Conservation (phyloP, 2,797 vertebrate species). For the Clarias laeviceps region DNA sequence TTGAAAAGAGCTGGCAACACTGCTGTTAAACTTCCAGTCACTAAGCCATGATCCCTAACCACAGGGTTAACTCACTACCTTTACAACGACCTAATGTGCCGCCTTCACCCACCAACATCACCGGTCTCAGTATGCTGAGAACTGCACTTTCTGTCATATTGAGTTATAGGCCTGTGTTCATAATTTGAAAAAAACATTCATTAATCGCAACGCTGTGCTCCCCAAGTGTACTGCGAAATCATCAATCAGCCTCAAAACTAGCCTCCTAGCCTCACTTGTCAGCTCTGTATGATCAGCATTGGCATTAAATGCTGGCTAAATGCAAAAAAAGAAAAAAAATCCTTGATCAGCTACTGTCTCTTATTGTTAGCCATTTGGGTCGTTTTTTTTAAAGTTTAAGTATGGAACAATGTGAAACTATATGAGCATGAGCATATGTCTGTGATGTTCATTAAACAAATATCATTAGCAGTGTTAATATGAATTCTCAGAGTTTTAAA, state of each 20-base stretch:
- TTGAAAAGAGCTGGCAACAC: background rate
- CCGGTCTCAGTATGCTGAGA: background rate
- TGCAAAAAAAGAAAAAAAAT: background rate
- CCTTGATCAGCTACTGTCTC: background rate
- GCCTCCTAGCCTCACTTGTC: constrained; percentile 21
- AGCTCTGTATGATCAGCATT: constrained; percentile 7
- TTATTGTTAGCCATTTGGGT: background rate
- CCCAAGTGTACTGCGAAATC: constrained; percentile 8
- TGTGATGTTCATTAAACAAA: background rate
- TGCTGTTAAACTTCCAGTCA: background rate
- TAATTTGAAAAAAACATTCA: background rate
- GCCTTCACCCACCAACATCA: too few relatives aligned
- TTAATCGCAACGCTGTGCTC: constrained; percentile 20
- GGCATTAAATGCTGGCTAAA: background rate
- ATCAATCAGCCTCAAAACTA: constrained; percentile 36
- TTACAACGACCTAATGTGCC: background rate
- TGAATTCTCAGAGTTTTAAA: background rate
- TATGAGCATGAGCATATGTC: background rate
- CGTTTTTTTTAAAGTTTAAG: background rate
- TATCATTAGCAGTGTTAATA: background rate
- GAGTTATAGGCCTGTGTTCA: constrained; percentile 16
- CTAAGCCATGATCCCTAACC: background rate
- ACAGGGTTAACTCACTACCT: background rate
- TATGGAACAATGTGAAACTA: background rate
- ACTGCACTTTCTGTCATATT: constrained; percentile 4